These are phyloP conservation scores for Eptesicus fuscus DNA, from an alignment of 2,113 vertebrate species.

Conservation along the genomic window DNA sequence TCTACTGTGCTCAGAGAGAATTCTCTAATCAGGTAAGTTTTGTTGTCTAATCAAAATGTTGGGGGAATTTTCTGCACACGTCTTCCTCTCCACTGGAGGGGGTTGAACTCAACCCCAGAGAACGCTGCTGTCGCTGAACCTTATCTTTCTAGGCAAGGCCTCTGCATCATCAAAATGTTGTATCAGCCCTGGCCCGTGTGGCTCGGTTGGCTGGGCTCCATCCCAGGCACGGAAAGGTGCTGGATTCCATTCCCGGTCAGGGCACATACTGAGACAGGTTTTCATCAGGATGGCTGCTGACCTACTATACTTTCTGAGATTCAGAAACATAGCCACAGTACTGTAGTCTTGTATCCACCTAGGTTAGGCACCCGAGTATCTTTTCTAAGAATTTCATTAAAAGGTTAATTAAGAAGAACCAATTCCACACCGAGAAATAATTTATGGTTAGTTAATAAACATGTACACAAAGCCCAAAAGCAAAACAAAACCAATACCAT, in stretches of 20 bases:
- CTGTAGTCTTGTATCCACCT: neutral
- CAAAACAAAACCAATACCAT: neutral
- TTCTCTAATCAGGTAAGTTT: neutral
- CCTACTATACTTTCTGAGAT: neutral
- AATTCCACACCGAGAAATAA: neutral
- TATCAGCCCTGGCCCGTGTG: neutral
- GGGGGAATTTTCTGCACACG: neutral
- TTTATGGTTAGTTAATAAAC: neutral
- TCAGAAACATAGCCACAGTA: neutral
- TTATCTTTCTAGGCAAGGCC: neutral
- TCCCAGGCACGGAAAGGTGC: too few relatives aligned
- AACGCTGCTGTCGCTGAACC: neutral
- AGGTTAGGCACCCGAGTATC: neutral
- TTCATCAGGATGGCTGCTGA: neutral
- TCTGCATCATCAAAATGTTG: neutral
- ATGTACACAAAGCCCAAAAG: neutral
- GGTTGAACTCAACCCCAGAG: neutral
- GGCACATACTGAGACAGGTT: neutral
- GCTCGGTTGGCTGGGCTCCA: too few relatives aligned
- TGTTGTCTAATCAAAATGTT: neutral
- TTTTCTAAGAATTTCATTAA: slow-evolving; percentile 15
- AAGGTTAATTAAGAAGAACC: neutral
- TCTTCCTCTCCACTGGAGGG: neutral
- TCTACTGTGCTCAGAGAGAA: neutral
- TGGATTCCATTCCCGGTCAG: too few relatives aligned